phyloP scores from a whole-genome alignment of 2,113 vertebrate genomes.

The Lota lota region DNA sequence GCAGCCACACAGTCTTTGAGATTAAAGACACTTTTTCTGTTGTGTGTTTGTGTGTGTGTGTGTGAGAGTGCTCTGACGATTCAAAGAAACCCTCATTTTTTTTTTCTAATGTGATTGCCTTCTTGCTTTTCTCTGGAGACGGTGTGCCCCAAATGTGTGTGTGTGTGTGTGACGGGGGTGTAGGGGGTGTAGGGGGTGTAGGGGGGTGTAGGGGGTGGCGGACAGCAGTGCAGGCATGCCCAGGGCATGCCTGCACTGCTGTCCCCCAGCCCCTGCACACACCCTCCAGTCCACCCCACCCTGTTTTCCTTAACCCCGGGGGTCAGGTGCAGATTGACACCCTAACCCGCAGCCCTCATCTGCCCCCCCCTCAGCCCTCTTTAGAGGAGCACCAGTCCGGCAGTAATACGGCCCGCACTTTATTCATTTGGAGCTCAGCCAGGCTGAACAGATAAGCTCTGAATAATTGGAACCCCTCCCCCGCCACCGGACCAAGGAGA shows the following conservation, averaged over 20 bases:
- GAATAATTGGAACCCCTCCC: conserved; percentile 83
- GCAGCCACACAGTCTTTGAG: conserved; percentile 49
- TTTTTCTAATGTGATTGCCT: conserved; percentile 70
- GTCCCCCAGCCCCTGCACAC: too few relatives aligned
- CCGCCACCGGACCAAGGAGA: conserved; percentile 79
- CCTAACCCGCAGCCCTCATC: conserved; percentile 80
- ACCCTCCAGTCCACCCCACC: conserved; percentile 42
- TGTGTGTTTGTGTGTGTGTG: neutral
- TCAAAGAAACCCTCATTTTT: conserved; percentile 47
- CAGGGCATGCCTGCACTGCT: too few relatives aligned
- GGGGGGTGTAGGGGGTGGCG: too few relatives aligned
- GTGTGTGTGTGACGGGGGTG: conserved; percentile 52
- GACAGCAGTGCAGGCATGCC: too few relatives aligned
- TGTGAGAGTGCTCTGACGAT: conserved; percentile 30
- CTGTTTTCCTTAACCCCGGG: conserved; percentile 56
- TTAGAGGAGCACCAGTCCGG: conserved; percentile 84
- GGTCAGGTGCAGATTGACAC: conserved; percentile 83
- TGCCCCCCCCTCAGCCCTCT: conserved; percentile 63
- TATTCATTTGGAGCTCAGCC: conserved; percentile 83
- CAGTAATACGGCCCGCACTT: conserved; percentile 84
- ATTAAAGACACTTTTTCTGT: conserved; percentile 47
- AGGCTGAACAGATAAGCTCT: conserved; percentile 92
- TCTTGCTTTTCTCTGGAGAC: conserved; percentile 42
- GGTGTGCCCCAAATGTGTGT: conserved; percentile 61
- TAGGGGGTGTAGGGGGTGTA: too few relatives aligned